Conservation (phyloP, 2,113 vertebrate species). For the Myiozetetes cayanensis region DNA sequence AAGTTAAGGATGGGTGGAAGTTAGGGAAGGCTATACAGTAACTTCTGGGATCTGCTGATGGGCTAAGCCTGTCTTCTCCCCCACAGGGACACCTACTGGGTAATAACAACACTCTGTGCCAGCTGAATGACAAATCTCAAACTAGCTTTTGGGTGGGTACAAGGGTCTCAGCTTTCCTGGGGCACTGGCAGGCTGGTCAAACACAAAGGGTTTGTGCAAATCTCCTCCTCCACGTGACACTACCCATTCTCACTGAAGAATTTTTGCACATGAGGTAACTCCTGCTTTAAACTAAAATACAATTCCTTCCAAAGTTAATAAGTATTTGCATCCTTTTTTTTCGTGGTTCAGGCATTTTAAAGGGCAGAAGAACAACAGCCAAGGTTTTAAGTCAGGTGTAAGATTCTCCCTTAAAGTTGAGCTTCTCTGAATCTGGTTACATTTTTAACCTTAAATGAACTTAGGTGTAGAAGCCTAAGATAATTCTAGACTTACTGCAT, state of each 20-base stretch:
- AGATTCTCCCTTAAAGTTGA: neutral
- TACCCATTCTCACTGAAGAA: neutral
- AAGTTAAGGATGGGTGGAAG: neutral
- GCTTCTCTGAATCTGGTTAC: neutral
- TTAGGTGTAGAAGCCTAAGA: neutral
- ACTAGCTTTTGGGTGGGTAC: neutral
- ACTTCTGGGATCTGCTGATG: accelerated
- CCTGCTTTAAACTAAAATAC: neutral
- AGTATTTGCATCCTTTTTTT: neutral
- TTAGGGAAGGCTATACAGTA: neutral
- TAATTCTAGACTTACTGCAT: neutral
- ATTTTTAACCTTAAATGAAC: neutral
- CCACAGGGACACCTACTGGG: too few species aligned
- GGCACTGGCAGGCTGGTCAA: neutral
- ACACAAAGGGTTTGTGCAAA: neutral
- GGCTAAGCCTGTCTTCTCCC: neutral
- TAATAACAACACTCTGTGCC: neutral
- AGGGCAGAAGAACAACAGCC: neutral
- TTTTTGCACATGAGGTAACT: neutral
- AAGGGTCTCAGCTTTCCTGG: neutral
- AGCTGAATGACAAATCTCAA: neutral
- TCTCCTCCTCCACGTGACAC: neutral
- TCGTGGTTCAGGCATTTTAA: neutral
- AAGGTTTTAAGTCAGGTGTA: neutral
- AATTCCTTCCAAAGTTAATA: neutral